Evolutionary conservation across 2,113 vertebrate species (phyloP).

Genomic region (Crotalus horridus): DNA sequence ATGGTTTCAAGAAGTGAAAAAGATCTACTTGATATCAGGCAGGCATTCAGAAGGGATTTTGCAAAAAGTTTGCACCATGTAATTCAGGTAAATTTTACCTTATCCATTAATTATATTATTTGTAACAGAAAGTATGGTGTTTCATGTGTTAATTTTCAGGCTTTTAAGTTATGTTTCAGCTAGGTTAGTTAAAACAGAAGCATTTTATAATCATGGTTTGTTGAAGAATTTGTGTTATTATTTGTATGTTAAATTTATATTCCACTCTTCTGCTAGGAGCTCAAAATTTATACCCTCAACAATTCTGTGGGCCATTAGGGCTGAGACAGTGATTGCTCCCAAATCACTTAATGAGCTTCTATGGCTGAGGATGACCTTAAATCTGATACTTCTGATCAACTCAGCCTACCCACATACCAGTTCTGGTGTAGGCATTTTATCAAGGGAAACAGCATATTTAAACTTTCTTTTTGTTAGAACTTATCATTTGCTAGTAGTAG

Average conservation of each 20-base stretch:
- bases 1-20: slow-evolving; percentile 91
- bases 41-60: slow-evolving; percentile 79
- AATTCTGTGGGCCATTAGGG: neutral
- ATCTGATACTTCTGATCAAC: neutral
- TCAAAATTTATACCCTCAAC: neutral
- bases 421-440: neutral
- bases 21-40: slow-evolving; percentile 87
- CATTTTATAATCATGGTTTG: neutral
- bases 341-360: neutral
- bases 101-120: neutral
- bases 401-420: neutral
- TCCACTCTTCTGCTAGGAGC: neutral
- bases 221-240: neutral
- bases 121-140: neutral
- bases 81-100: slow-evolving; percentile 78
- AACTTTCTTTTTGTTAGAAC: neutral
- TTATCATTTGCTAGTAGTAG: neutral
- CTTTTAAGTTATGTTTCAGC: neutral
- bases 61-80: slow-evolving; percentile 80
- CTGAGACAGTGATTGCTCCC: neutral
- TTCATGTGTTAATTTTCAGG: neutral
- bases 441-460: neutral
- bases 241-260: neutral
- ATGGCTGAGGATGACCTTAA: neutral
- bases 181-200: neutral